A percentile compares a stretch with the other conserved stretches of the same genome.
Evolutionary conservation across 2,888 invertebrate species (phyloP).

Genomic region (Hydrotaea diabolus): DNA sequence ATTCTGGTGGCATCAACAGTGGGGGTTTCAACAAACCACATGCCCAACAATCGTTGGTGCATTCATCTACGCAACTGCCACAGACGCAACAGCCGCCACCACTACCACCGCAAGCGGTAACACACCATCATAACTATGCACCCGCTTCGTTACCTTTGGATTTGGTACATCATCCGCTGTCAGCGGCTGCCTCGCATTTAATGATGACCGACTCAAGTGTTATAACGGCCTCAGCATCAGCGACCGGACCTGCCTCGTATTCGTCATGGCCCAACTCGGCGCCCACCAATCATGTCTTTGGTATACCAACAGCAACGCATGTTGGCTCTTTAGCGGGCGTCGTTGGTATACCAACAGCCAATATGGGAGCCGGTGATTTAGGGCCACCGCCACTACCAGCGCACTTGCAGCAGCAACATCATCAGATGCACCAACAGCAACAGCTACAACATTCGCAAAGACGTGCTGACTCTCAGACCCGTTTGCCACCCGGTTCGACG

Average conservation of each 20-base stretch:
- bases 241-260: slow-evolving; percentile 71
- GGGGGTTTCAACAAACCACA: slow-evolving; percentile 55
- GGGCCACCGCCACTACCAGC: slow-evolving; percentile 42
- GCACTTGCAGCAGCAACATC: slow-evolving; percentile 61
- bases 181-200: slow-evolving; percentile 77
- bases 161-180: slow-evolving; percentile 75
- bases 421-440: slow-evolving; percentile 64
- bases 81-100: slow-evolving; percentile 57
- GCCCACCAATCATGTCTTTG: slow-evolving; percentile 68
- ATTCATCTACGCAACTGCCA: slow-evolving; percentile 48
- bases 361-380: slow-evolving; percentile 32
- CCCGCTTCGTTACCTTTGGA: slow-evolving; percentile 80
- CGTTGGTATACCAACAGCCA: slow-evolving; percentile 51
- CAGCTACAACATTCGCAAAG: slow-evolving; percentile 65
- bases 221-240: slow-evolving; percentile 76
- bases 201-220: slow-evolving; percentile 80
- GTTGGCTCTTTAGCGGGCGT: slow-evolving; percentile 21
- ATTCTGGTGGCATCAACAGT: slow-evolving; percentile 51
- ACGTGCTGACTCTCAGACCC: slow-evolving; percentile 44
- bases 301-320: slow-evolving; percentile 65
- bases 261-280: slow-evolving; percentile 66
- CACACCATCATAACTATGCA: slow-evolving; percentile 76
- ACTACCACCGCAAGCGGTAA: slow-evolving; percentile 45
- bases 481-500: slow-evolving; percentile 52
- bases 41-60: slow-evolving; percentile 69